Evolutionary conservation across 1,140 invertebrate genomes (phyloP), one percentile per base, ranked within the genome.

Genomic region (Drosophila trapezifrons): DNA sequence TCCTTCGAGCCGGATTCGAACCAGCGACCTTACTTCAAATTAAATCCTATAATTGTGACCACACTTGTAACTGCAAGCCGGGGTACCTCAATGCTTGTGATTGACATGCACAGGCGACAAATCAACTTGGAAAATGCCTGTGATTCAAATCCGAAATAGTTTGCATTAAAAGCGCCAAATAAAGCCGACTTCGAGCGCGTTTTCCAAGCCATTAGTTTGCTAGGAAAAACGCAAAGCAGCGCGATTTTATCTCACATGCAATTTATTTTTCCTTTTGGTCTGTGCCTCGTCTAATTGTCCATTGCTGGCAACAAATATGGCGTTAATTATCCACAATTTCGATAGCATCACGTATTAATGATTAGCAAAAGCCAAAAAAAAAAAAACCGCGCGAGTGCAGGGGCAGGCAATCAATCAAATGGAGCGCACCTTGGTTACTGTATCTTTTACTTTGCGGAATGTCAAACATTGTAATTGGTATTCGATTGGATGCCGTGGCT

Each of bases 31-130:
- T n/a, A n/a, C n/a, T n/a, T n/a, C n/a, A n/a, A 9, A 35, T 15
- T 5, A 20, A 20, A 35, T 10, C 49, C 57, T 27, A 52, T 52
- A 27, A 12, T 29, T 1, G 52, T 18, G 13, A 3, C 13, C 18
- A 25, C 20, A 22, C 6, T 20, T 71, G 20, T 71, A 12, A 4
- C 22, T 15, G 3, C 5, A 47, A 47, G 29, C 13, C 46, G 35
- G 35, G 20, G 22, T 45, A 77, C 57, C 55, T 59, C 49, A 67
- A 72, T 40, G 52, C 35, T 70, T 74, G 59, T 86, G 83, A 86
- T 80, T 86, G 83, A 87, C 83, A 86, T 86, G 83, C 79, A 75
- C 83, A 86, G 83, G 83, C 83, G 83, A 87, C 83, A 86, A 86
- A 86, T 87, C 83, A 87, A 81, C 64, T 72, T 56, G 64, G 45